These are phyloP conservation scores for Conus betulinus DNA, from an alignment of 1,140 invertebrate species.

Conservation along the genomic window DNA sequence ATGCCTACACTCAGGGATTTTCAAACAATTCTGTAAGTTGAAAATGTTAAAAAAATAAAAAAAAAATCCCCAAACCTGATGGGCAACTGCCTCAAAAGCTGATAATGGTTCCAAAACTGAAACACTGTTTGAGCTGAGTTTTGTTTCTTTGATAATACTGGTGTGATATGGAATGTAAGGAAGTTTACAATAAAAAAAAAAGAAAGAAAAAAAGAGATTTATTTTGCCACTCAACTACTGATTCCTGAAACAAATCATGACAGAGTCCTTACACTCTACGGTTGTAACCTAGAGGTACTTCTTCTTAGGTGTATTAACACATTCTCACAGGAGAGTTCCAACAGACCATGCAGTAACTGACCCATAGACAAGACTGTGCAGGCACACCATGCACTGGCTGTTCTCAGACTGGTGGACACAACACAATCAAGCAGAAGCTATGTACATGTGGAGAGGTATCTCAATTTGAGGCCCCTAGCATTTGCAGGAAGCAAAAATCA, in stretches of 20 bases:
- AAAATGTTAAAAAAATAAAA: no score
- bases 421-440: slow-evolving; percentile 15
- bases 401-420: neutral
- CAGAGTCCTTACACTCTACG: neutral
- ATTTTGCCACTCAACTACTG: no score
- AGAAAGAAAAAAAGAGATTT: no score
- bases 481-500: slow-evolving; percentile 14
- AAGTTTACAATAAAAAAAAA: no score
- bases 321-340: neutral
- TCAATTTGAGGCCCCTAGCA: slow-evolving; percentile 4
- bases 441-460: slow-evolving; percentile 34
- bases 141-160: neutral
- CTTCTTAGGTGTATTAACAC: neutral
- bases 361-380: neutral
- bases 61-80: no score
- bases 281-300: neutral
- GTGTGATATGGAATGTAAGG: no score
- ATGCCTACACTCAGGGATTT: no score
- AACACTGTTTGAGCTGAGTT: neutral
- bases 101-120: no score
- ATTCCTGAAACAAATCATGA: no score
- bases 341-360: neutral
- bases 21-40: no score
- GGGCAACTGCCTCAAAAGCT: no score
- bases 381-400: neutral